phyloP scores from a whole-genome alignment of 23 tunicate species.

The Oikopleura dioica region DNA sequence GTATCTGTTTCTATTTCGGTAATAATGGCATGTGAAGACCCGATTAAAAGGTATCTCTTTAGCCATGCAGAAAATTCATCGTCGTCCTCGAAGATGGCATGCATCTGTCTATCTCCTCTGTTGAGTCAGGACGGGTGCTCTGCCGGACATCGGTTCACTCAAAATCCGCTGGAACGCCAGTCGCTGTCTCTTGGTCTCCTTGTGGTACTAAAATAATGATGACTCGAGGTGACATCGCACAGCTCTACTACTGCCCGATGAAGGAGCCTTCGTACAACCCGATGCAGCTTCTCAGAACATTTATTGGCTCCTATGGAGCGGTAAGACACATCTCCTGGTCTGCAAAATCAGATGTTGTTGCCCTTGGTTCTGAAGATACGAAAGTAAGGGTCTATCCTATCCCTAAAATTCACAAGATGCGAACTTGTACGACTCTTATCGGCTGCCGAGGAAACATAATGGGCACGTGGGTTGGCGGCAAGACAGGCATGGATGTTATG shows the following conservation, averaged over 20 bases:
- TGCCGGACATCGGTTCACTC: not conserved
- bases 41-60: not conserved
- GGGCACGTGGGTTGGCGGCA: not conserved
- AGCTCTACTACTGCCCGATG: not conserved
- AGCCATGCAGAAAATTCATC: constrained; percentile 7
- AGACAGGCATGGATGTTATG: not conserved
- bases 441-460: not conserved
- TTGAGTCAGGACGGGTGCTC: not conserved
- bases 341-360: not conserved
- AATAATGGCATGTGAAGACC: not conserved
- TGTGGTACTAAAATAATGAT: not conserved
- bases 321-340: not conserved
- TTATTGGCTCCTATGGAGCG: not conserved
- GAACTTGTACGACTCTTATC: not conserved
- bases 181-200: constrained; percentile 1
- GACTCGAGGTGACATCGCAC: constrained; percentile 4
- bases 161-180: not conserved
- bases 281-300: not conserved
- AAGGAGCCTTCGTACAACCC: not conserved
- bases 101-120: not conserved
- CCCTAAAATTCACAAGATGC: not conserved
- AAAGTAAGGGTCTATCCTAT: not conserved
- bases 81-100: not conserved
- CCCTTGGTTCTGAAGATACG: not conserved
- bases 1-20: not conserved